A percentile compares a stretch with the other conserved stretches of the same genome.
phyloP scores from a whole-genome alignment of 1,140 invertebrate species.

The Lepidostoma basale region DNA sequence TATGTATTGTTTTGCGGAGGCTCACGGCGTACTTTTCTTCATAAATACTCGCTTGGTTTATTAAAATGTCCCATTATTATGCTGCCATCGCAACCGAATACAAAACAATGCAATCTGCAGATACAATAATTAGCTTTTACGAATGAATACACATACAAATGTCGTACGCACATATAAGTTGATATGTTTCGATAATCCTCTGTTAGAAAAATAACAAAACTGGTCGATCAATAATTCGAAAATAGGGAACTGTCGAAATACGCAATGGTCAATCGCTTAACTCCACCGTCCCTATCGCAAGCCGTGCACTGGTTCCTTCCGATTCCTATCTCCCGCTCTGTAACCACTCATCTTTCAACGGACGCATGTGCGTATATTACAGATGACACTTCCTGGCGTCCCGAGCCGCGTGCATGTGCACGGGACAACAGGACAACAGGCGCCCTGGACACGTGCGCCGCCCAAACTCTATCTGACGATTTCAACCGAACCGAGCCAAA shows the following conservation, averaged over 20 bases:
- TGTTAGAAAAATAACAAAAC: not conserved
- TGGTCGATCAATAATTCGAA: slow-evolving; percentile 9
- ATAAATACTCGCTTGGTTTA: not conserved
- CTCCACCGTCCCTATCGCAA: not conserved
- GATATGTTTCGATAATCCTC: no score
- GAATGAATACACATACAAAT: not conserved
- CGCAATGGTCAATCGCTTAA: no score
- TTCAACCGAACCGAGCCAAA: not conserved
- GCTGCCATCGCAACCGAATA: slow-evolving; percentile 7
- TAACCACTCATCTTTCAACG: no score
- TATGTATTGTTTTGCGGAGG: no score
- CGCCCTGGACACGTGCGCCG: not conserved
- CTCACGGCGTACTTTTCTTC: no score
- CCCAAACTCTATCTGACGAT: not conserved
- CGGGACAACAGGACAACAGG: not conserved
- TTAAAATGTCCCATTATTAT: not conserved
- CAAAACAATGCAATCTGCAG: not conserved
- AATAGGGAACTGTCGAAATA: not conserved
- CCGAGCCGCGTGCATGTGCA: not conserved
- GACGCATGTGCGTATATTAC: no score
- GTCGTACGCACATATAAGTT: not conserved
- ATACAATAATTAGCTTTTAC: not conserved
- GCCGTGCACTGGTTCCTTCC: no score
- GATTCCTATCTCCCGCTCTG: no score
- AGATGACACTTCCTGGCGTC: no score